Evolutionary conservation across 2,797 vertebrate species (phyloP), one percentile per base, ranked within the genome.

Genomic region (Sebastiscus tertius): DNA sequence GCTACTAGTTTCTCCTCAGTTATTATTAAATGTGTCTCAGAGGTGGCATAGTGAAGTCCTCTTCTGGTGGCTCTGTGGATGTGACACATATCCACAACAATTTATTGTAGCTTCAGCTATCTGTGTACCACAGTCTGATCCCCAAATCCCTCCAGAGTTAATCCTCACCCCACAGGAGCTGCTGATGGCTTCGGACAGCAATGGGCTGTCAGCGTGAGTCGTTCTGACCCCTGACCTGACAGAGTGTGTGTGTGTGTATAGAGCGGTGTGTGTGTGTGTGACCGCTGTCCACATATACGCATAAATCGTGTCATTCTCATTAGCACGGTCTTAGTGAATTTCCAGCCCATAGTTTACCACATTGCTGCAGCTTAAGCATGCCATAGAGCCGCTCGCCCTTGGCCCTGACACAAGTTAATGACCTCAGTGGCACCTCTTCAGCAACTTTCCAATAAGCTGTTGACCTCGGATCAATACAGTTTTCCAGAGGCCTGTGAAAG

Each of bases 401-500:
- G 72, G 79, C 56, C 49, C 69, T 80, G 82, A 68, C 56, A 69
- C 77, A 60, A 54, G n/a, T 34, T 6, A 63, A 67, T 89, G 89
- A 92, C 88, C 89, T 93, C 85, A 83, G 71, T 87, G 87, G 58
- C 84, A 92, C 80, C 69, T 85, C 82, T 61, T 82, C 86, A 68
- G 77, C 39, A 85, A 91, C 72, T 92, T 94, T 93, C 91, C 89
- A 89, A 75, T 90, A 77, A 88, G 85, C 71, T 59, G 60, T 60
- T 89, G 88, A 91, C 89, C 82, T 24, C 71, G 9, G 46, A 72
- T 85, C 81, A 72, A 18, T 52, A 76, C 69, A n/a, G 74, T 55
- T 78, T 75, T 83, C 79, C 80, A 83, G 61, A 68, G 72, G 52
- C 68, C 58, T 77, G 82, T 76, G 61, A 85, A 79, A 75, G 42